These are phyloP conservation scores for Leucophenga maculata DNA, from an alignment of 2,888 invertebrate species.

Conservation along the genomic window DNA sequence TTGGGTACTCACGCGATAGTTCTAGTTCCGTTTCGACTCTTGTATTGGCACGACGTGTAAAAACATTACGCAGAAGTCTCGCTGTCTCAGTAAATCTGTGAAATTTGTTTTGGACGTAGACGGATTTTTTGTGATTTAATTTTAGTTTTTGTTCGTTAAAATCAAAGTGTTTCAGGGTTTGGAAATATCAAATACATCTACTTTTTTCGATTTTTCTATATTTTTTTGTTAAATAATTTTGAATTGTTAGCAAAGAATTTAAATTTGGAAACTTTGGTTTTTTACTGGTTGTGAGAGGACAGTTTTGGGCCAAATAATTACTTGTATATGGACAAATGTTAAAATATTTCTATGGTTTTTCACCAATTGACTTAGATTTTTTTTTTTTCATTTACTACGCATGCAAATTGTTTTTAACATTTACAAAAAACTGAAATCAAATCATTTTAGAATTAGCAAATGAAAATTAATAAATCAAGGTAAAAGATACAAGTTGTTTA, in stretches of 20 bases:
- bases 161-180: conserved; percentile 20
- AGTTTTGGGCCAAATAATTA: background rate
- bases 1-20: conserved; percentile 88
- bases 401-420: conserved; percentile 4
- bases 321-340: background rate
- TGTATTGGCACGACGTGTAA: conserved; percentile 84
- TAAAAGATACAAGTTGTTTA: no score
- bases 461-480: no score
- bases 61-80: conserved; percentile 94
- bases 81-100: conserved; percentile 97
- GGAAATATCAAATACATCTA: no score
- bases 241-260: conserved; percentile 56
- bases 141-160: conserved; percentile 11
- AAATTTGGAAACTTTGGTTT: conserved; percentile 25
- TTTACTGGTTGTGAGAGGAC: background rate
- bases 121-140: conserved; percentile 28
- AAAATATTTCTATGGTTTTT: no score
- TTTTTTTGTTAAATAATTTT: conserved; percentile 48
- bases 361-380: background rate
- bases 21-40: conserved; percentile 90
- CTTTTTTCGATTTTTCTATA: background rate
- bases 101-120: conserved; percentile 45
- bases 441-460: no score
- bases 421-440: background rate
- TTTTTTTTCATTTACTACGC: background rate